Evolutionary conservation across 2,113 vertebrate species (phyloP).

Genomic region (Rallus limicola): DNA sequence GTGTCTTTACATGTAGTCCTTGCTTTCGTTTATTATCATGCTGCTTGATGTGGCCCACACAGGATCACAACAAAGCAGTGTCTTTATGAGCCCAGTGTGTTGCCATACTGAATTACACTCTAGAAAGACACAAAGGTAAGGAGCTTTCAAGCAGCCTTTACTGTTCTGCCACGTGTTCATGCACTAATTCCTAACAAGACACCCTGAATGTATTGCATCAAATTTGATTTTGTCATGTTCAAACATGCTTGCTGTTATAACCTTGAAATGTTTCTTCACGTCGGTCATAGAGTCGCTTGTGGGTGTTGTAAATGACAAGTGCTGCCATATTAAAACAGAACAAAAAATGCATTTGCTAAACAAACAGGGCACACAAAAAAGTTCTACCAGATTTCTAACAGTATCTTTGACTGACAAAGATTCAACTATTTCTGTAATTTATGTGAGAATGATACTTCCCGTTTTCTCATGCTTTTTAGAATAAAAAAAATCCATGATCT

Average conservation of each 20-base stretch:
- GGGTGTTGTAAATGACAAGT: background rate
- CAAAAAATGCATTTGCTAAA: background rate
- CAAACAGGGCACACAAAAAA: background rate
- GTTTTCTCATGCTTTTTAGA: background rate
- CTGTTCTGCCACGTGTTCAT: background rate
- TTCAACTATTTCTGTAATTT: background rate
- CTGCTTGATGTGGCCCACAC: background rate
- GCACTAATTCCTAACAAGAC: background rate
- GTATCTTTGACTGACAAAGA: background rate
- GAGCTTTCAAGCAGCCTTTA: background rate
- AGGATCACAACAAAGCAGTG: background rate
- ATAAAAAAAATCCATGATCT: background rate
- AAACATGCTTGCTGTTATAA: background rate
- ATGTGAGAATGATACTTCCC: background rate
- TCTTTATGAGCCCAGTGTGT: background rate
- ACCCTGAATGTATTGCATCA: background rate
- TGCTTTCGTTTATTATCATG: background rate
- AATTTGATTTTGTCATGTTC: background rate
- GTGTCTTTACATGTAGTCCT: background rate
- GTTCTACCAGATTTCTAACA: background rate
- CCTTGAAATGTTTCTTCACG: background rate
- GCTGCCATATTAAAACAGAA: background rate
- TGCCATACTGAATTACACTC: background rate
- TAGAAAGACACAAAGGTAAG: background rate
- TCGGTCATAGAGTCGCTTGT: background rate